Conservation (phyloP, 2,888 invertebrate species). For the Hirtodrosophila duncani region DNA sequence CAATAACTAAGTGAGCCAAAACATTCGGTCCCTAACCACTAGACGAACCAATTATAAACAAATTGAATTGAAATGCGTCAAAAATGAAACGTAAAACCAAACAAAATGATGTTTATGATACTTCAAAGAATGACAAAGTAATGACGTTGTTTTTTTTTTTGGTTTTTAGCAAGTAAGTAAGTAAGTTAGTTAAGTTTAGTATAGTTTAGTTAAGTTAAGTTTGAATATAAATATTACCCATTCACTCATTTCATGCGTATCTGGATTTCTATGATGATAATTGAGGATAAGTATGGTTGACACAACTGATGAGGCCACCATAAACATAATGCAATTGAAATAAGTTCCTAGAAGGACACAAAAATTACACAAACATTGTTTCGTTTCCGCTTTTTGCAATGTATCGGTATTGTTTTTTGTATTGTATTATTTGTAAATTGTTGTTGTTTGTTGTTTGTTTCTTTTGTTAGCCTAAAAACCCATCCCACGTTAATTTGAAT, state of each 20-base stretch:
- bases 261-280: slow-evolving; percentile 97
- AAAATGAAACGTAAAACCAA: too few species aligned
- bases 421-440: slow-evolving; percentile 23
- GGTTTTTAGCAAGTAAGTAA: slow-evolving; percentile 41
- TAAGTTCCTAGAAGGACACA: slow-evolving; percentile 89
- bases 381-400: slow-evolving; percentile 13
- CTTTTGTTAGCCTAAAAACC: too few species aligned
- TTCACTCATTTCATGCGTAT: slow-evolving; percentile 97
- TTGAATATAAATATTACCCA: slow-evolving; percentile 86
- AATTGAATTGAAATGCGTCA: too few species aligned
- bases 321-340: slow-evolving; percentile 99
- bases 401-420: slow-evolving; percentile 29
- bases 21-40: too few species aligned
- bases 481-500: too few species aligned
- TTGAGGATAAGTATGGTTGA: slow-evolving; percentile 98
- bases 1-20: too few species aligned
- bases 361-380: slow-evolving; percentile 78
- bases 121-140: slow-evolving; percentile 38
- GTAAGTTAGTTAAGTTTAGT: slow-evolving; percentile 58
- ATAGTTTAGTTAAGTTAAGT: slow-evolving; percentile 41
- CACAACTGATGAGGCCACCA: slow-evolving; percentile 98
- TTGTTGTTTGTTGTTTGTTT: slow-evolving; percentile 14
- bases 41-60: too few species aligned
- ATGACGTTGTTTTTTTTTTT: slow-evolving; percentile 32
- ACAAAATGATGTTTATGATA: too few species aligned